Evolutionary conservation across 2,888 invertebrate species (phyloP).

Genomic region (Athalia rosae): DNA sequence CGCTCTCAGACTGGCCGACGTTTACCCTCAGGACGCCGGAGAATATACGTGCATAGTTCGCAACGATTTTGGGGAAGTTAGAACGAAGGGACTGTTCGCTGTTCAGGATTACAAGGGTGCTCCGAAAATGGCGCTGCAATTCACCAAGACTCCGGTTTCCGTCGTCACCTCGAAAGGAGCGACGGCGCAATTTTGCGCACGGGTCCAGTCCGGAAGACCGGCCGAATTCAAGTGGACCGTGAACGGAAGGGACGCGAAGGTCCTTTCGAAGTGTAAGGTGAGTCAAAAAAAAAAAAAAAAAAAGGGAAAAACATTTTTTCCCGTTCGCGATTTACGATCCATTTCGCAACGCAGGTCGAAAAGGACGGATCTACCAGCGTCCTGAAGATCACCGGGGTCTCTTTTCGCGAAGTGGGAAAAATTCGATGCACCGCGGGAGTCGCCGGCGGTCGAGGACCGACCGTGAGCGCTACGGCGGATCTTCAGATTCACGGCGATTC

Average conservation of each 20-base stretch:
- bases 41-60: conserved; percentile 81
- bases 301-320: too few relatives aligned
- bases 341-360: conserved; percentile 71
- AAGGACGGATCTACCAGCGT: conserved; percentile 76
- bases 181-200: conserved; percentile 77
- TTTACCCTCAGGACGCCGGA: conserved; percentile 80
- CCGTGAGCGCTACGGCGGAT: conserved; percentile 66
- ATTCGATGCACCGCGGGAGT: conserved; percentile 70
- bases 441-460: conserved; percentile 60
- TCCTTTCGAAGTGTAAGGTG: conserved; percentile 69
- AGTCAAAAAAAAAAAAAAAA: conserved; percentile 29
- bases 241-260: conserved; percentile 72
- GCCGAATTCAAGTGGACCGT: conserved; percentile 77
- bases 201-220: conserved; percentile 73
- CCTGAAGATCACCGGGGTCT: conserved; percentile 77
- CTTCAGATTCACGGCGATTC: conserved; percentile 59
- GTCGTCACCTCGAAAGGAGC: conserved; percentile 74
- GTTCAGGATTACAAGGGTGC: conserved; percentile 70
- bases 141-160: conserved; percentile 77
- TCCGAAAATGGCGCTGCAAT: conserved; percentile 67
- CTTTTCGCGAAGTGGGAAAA: conserved; percentile 75
- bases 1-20: conserved; percentile 77
- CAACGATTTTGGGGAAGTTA: conserved; percentile 78
- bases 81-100: conserved; percentile 74
- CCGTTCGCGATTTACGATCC: conserved; percentile 9